Evolutionary conservation across 2,797 vertebrate genomes (phyloP).

Genomic region (Macropus fuliginosus): DNA sequence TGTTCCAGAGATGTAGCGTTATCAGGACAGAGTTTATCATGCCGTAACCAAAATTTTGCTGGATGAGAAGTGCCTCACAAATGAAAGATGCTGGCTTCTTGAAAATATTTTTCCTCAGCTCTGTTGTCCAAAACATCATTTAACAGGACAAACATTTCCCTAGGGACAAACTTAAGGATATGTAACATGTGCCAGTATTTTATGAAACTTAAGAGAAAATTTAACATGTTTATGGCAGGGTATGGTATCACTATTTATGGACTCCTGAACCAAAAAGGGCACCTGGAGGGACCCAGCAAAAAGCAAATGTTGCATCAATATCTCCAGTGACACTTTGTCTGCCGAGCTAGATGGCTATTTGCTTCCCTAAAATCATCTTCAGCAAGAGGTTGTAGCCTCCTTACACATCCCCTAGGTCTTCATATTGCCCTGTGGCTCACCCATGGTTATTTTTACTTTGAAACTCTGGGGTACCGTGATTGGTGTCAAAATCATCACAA

Average conservation of each 20-base stretch:
- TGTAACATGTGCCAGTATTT: neutral
- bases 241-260: neutral
- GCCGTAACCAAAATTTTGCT: neutral
- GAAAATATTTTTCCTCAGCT: constrained; percentile 5
- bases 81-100: neutral
- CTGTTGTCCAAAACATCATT: neutral
- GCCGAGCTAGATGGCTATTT: neutral
- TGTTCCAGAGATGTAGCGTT: neutral
- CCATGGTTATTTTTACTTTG: neutral
- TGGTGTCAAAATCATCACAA: neutral
- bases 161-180: neutral
- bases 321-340: neutral
- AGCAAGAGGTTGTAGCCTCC: neutral
- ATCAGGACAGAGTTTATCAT: neutral
- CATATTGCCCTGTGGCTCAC: neutral
- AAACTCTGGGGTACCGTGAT: neutral
- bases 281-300: neutral
- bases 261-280: neutral
- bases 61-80: neutral
- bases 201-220: neutral
- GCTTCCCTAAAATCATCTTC: neutral
- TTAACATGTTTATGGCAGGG: neutral
- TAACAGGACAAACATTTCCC: neutral
- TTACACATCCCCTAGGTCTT: neutral
- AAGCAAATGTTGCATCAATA: neutral